Percentiles rank a stretch among this genome's conserved stretches.
Evolutionary conservation across 2,888 invertebrate species (phyloP).

Genomic region (Pantelozetes paolii): DNA sequence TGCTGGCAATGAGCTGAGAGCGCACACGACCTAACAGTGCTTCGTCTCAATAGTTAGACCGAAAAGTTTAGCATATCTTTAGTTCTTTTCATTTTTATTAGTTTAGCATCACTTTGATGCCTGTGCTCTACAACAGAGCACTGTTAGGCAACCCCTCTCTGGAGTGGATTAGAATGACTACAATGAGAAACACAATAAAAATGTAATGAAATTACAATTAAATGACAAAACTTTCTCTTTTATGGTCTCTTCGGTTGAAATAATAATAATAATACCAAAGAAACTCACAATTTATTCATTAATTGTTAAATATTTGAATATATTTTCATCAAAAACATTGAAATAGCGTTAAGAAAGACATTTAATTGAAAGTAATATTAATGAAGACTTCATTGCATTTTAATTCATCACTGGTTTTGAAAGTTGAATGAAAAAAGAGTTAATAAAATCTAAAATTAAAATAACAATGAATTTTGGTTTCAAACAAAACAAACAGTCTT

Average conservation of each 20-base stretch:
- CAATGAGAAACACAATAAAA: too few species aligned
- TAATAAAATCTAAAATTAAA: slow-evolving; percentile 1
- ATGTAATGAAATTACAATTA: too few species aligned
- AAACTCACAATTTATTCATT: too few species aligned
- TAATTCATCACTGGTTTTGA: background rate
- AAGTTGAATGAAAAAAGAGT: background rate
- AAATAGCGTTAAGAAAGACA: background rate
- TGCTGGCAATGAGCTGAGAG: background rate
- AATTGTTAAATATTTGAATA: background rate
- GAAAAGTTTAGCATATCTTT: too few species aligned
- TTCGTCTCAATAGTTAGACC: too few species aligned
- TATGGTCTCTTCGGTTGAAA: too few species aligned
- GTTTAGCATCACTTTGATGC: background rate
- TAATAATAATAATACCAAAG: too few species aligned
- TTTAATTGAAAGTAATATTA: background rate
- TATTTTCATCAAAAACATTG: background rate
- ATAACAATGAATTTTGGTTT: background rate
- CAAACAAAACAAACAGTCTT: background rate
- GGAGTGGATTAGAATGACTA: too few species aligned
- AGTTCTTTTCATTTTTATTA: background rate
- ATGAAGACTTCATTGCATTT: background rate
- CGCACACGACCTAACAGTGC: background rate
- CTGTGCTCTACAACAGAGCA: too few species aligned
- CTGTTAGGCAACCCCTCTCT: too few species aligned
- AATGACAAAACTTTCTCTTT: too few species aligned